Percentiles rank a stretch among this genome's conserved stretches.
Conservation (phyloP, 2,888 invertebrate genomes). For the Chorisops tibialis region DNA sequence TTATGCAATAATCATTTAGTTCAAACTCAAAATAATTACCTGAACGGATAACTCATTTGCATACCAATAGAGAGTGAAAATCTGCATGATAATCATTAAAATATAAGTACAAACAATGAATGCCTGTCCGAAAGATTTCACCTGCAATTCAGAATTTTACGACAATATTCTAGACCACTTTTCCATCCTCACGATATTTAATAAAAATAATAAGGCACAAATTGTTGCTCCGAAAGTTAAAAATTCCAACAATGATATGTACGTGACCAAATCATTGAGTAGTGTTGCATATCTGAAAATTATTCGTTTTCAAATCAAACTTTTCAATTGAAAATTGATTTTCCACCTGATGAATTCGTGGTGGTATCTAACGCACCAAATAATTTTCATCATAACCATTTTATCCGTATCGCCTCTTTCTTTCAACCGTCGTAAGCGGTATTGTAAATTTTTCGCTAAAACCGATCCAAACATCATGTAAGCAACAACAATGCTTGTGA, state of each 20-base stretch:
- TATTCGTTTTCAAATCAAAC: not conserved
- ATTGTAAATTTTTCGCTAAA: slow-evolving; percentile 23
- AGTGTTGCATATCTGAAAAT: slow-evolving; percentile 25
- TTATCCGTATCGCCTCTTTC: slow-evolving; percentile 15
- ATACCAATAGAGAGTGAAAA: slow-evolving; percentile 47
- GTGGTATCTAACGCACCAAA: slow-evolving; percentile 27
- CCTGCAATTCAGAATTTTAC: slow-evolving; percentile 7
- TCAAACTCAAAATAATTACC: slow-evolving; percentile 37
- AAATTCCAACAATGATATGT: slow-evolving; percentile 46
- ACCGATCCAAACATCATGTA: slow-evolving; percentile 31
- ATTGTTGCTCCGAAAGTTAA: slow-evolving; percentile 45
- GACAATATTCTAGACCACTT: too few species aligned
- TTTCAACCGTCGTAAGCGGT: slow-evolving; percentile 16
- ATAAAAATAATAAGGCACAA: slow-evolving; percentile 47
- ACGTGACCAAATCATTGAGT: slow-evolving; percentile 43
- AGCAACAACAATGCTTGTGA: slow-evolving; percentile 27
- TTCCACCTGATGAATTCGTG: slow-evolving; percentile 23
- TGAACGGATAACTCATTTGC: slow-evolving; percentile 46
- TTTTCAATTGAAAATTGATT: not conserved
- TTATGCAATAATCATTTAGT: slow-evolving; percentile 10
- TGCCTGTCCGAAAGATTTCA: slow-evolving; percentile 14
- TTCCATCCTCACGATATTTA: slow-evolving; percentile 45
- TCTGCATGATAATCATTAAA: slow-evolving; percentile 25
- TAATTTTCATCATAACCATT: slow-evolving; percentile 7
- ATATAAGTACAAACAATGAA: slow-evolving; percentile 26